Conservation (phyloP, 2,888 invertebrate genomes). For the Meteorus colon region DNA sequence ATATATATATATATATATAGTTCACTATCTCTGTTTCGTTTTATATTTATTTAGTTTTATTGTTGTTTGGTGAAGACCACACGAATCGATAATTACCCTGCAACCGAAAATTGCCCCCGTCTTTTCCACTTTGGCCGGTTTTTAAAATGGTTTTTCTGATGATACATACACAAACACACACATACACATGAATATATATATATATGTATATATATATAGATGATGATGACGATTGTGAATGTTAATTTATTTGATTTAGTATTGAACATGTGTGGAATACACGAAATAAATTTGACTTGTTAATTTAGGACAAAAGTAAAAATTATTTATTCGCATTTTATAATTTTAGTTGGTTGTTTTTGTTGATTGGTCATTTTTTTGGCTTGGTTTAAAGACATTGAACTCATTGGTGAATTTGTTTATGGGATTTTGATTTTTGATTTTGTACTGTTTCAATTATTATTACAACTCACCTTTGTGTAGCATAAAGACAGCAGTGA, state of each 20-base stretch:
- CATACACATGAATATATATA: neutral
- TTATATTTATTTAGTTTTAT: slow-evolving; percentile 1
- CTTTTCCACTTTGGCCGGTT: slow-evolving; percentile 67
- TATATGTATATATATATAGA: neutral
- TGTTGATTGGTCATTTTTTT: neutral
- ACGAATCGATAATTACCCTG: slow-evolving; percentile 72
- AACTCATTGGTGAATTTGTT: too few species aligned
- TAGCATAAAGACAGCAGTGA: neutral
- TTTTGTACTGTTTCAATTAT: neutral
- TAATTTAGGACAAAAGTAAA: neutral
- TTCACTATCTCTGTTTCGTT: neutral
- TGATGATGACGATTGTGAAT: neutral
- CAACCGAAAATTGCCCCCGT: slow-evolving; percentile 69
- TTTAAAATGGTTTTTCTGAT: slow-evolving; percentile 64
- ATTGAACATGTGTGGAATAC: neutral
- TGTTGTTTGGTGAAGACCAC: slow-evolving; percentile 62
- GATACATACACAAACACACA: neutral
- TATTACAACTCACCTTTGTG: neutral
- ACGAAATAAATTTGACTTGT: neutral
- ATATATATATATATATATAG: too few species aligned
- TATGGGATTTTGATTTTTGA: neutral
- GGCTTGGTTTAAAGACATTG: too few species aligned
- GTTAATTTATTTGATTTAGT: neutral
- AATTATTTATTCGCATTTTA: neutral
- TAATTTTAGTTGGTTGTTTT: neutral